Evolutionary conservation across 2,888 invertebrate species (phyloP).

Genomic region (Diachrysia chrysitis): DNA sequence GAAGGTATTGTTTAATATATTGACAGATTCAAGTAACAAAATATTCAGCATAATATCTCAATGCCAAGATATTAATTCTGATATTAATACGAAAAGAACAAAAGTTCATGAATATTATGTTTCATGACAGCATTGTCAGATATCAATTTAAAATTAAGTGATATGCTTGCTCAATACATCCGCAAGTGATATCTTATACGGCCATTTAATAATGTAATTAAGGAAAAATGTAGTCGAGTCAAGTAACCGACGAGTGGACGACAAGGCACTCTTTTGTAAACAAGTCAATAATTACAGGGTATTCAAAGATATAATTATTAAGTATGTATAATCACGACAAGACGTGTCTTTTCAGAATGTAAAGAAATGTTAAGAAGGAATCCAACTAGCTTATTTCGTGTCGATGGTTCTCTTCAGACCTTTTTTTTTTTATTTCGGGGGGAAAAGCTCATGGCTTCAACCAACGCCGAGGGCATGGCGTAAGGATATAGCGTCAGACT

Average conservation of each 20-base stretch:
- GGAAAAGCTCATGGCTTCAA: too few relatives aligned
- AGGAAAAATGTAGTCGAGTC: constrained; percentile 7
- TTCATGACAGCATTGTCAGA: constrained; percentile 3
- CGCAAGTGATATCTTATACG: background rate
- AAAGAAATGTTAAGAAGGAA: too few relatives aligned
- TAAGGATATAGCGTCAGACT: too few relatives aligned
- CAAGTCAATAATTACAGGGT: too few relatives aligned
- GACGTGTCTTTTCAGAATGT: too few relatives aligned
- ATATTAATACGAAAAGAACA: background rate
- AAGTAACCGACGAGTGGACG: background rate
- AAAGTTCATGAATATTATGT: background rate
- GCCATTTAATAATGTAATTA: constrained; percentile 10
- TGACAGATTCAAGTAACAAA: background rate
- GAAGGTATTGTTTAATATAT: background rate
- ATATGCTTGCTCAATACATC: background rate
- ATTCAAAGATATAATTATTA: too few relatives aligned
- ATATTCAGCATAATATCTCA: background rate
- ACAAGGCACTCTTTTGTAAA: background rate
- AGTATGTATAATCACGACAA: too few relatives aligned
- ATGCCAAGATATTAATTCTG: background rate
- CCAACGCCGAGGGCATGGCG: too few relatives aligned
- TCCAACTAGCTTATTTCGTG: too few relatives aligned
- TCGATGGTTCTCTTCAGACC: too few relatives aligned
- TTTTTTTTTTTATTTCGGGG: too few relatives aligned
- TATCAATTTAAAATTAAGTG: constrained; percentile 10